Base-by-base conservation (phyloP, 2,888 invertebrate species). In the Archips crataeganus region DNA sequence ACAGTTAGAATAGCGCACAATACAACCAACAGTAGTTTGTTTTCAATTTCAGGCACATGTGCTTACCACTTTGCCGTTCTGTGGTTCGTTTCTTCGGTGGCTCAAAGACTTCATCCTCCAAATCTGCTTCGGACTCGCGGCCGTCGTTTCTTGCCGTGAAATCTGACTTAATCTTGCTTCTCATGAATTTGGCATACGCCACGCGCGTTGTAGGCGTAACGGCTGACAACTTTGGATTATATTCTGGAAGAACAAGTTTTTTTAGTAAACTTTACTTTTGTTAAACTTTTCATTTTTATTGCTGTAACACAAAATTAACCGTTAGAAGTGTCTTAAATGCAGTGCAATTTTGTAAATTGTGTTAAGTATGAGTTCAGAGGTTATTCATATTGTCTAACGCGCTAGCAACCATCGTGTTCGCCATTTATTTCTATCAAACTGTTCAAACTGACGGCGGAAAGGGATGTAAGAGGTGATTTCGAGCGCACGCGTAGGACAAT, bases 111-210 rank as follows among this genome's bases (percentile, higher is more conserved):
- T 92, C 91, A 60, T 91, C 91, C 62, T 87, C 90, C 2, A 90
- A 81, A 9, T 78, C 15, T 71, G 78, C 9, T 75, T 76, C 57
- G 39, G 73, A 72, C 39, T 65, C 74, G 2, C 60, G 23, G 65
- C 80, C 11, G 62, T 82, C 81, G 75, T 90, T 86, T 54, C 82
- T 82, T 32, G 85, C 86, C 9, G 83, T 80, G 78, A 94, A 95
- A 79, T 96, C 96, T 0, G 95, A 94, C 69, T 95, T 95, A 77
- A 97, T 95, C 89, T 97, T 96, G 84, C 95, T 96, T 76, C 96
- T 96, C 96, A 98, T 98, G 86, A 98, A 98, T 89, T 98, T 98
- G 69, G 97, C 98, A 81, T 98, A 98, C 0, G 98, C 98, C 15
- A 98, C 96, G 80, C 98, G 95, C 0, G 98, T 97, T 1, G 96